phyloP scores from a whole-genome alignment of 2,113 vertebrate species.

The Lampris megalopsis region DNA sequence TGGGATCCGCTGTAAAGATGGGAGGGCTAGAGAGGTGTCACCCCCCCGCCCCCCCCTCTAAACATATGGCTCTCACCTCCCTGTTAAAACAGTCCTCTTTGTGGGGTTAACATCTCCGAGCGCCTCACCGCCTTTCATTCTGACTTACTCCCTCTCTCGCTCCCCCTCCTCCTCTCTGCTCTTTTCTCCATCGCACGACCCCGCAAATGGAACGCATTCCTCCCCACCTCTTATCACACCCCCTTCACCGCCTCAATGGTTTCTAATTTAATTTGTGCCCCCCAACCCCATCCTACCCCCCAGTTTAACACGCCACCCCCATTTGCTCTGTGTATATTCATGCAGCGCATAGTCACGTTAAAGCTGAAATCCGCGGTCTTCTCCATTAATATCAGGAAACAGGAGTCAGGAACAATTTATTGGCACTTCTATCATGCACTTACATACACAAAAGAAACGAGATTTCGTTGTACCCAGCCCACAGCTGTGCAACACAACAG shows the following conservation, averaged over 20 bases:
- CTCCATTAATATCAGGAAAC: no score
- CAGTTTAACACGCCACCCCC: constrained; percentile 27
- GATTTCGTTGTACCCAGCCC: no score
- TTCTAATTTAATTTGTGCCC: constrained; percentile 36
- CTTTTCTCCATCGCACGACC: constrained; percentile 48
- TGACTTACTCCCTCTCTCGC: constrained; percentile 26
- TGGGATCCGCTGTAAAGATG: constrained; percentile 6
- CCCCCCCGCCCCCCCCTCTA: constrained; percentile 8
- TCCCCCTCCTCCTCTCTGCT: constrained; percentile 32
- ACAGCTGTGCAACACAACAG: no score
- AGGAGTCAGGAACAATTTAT: no score
- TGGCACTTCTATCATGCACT: no score
- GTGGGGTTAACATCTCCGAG: constrained; percentile 70
- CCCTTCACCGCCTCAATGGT: constrained; percentile 1
- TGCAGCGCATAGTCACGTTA: no score
- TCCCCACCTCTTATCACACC: constrained; percentile 9
- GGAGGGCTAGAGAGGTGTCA: not conserved
- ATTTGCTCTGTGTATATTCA: not conserved
- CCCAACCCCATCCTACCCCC: not conserved
- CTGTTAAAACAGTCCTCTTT: constrained; percentile 76
- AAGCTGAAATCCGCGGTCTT: no score
- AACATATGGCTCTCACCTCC: constrained; percentile 74
- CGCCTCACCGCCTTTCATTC: constrained; percentile 35
- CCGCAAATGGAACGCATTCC: constrained; percentile 73
- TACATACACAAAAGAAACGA: no score